These are phyloP conservation scores for Caradrina kadenii DNA, from an alignment of 2,888 invertebrate species.

Conservation along the genomic window DNA sequence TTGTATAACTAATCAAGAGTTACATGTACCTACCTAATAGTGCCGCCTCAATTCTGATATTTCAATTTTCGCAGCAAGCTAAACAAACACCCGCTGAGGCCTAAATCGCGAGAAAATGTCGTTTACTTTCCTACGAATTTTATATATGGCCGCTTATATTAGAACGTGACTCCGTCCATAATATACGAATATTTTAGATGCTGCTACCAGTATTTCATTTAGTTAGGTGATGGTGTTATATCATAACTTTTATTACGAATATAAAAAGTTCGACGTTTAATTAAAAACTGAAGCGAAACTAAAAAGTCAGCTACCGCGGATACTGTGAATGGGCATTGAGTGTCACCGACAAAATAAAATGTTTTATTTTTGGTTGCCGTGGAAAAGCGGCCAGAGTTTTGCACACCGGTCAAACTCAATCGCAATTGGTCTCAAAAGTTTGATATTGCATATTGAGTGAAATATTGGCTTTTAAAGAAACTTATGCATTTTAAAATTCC, in stretches of 20 bases:
- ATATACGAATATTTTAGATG: constrained; percentile 38
- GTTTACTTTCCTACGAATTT: constrained; percentile 46
- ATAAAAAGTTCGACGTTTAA: constrained; percentile 36
- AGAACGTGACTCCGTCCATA: constrained; percentile 49
- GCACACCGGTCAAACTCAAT: not conserved
- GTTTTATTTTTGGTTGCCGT: not conserved
- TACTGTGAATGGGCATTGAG: constrained; percentile 3
- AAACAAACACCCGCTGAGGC: constrained; percentile 17
- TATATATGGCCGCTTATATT: constrained; percentile 45
- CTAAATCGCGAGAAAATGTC: constrained; percentile 29
- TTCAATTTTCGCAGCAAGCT: constrained; percentile 33
- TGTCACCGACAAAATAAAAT: constrained; percentile 5
- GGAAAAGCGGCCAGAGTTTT: not conserved
- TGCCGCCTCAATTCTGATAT: constrained; percentile 10
- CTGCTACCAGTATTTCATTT: constrained; percentile 42
- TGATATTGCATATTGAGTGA: not conserved
- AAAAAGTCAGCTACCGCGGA: constrained; percentile 8
- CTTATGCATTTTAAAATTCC: no score
- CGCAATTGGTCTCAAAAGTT: no score
- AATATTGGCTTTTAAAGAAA: no score
- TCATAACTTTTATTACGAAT: constrained; percentile 8
- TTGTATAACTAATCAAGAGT: constrained; percentile 22
- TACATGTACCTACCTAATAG: not conserved
- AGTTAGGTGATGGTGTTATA: constrained; percentile 4
- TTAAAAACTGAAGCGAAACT: constrained; percentile 40